Base-by-base conservation (phyloP, 1,140 invertebrate species). In the Delia radicum region DNA sequence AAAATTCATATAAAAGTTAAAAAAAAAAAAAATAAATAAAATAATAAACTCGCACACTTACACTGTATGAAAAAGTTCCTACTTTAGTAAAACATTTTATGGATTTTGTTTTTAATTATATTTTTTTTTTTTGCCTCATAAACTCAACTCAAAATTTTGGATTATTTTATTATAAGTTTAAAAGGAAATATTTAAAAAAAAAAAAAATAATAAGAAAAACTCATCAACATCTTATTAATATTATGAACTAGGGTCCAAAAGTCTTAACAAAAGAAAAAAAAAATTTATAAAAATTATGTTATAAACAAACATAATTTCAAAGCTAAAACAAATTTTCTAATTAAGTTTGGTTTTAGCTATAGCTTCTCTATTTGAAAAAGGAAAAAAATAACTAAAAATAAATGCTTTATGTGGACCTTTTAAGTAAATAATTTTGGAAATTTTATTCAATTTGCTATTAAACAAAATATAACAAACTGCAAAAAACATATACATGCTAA, bases 21-120 rank as follows among this genome's bases (percentile, higher is more conserved):
- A 55, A 48, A 3, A 21, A 28, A 69, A 33, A 12, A 73, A 73
- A 55, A 7, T 10, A 73, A 61, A 28, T 48, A 42, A 73, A 18
- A 73, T 42, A 46, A 71, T 15, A 33, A 71, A 73, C 37, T 55
- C 48, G 48, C 48, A 55, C 48, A 55, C 48, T 55, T 55, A 55
- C 48, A 55, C 48, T 55, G 48, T 55, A 55, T 55, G 48, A 21
- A 55, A 55, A 55, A 55, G 48, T 55, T 55, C 48, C 48, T 55
- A 55, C 48, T 55, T 55, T 55, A 55, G 48, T 55, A 55, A 55
- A 55, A 42, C 37, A 42, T 42, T 1, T n/a, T n/a, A n/a, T n/a
- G n/a, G n/a, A n/a, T n/a, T n/a, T n/a, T n/a, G n/a, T 42, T 42
- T 42, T 42, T 10, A 10, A 42, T 5, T 10, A 13, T 15, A 42